Evolutionary conservation across 92 coral and sea anemone genomes (phyloP).

Genomic region (Paragorgia papillata): DNA sequence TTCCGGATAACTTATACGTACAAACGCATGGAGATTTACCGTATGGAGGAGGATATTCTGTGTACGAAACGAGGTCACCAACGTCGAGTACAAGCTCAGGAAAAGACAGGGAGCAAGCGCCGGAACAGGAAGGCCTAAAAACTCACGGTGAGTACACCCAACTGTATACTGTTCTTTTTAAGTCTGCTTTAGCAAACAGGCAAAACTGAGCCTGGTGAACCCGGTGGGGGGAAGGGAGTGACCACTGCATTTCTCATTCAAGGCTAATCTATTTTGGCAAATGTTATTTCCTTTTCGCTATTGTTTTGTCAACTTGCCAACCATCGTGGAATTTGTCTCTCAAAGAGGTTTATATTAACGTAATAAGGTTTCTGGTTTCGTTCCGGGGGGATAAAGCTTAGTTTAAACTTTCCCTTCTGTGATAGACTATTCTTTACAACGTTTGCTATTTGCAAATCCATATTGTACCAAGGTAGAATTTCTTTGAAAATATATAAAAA

Average conservation of each 20-base stretch:
- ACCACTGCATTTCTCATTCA: neutral
- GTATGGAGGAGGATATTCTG: neutral
- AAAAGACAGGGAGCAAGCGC: slow-evolving; percentile 2
- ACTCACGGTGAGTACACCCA: slow-evolving; percentile 1
- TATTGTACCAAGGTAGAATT: no score
- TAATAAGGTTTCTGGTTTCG: neutral
- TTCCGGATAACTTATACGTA: neutral
- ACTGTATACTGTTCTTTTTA: neutral
- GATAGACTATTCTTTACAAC: no score
- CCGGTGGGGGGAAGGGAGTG: neutral
- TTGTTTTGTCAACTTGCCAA: slow-evolving; percentile 10
- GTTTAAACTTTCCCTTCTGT: no score
- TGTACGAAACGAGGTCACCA: slow-evolving; percentile 20
- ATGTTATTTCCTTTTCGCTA: slow-evolving; percentile 20
- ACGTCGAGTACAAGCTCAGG: slow-evolving; percentile 7
- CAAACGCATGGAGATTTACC: slow-evolving; percentile 29
- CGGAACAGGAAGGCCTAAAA: slow-evolving; percentile 16
- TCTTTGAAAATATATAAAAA: no score
- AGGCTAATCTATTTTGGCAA: slow-evolving; percentile 33
- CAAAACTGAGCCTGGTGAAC: neutral
- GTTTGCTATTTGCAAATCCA: no score
- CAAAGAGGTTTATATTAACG: neutral
- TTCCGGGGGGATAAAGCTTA: neutral
- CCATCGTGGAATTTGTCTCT: slow-evolving; percentile 1
- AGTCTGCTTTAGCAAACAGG: neutral